Conservation (phyloP, 1,140 invertebrate species). For the Holotrichia oblita region DNA sequence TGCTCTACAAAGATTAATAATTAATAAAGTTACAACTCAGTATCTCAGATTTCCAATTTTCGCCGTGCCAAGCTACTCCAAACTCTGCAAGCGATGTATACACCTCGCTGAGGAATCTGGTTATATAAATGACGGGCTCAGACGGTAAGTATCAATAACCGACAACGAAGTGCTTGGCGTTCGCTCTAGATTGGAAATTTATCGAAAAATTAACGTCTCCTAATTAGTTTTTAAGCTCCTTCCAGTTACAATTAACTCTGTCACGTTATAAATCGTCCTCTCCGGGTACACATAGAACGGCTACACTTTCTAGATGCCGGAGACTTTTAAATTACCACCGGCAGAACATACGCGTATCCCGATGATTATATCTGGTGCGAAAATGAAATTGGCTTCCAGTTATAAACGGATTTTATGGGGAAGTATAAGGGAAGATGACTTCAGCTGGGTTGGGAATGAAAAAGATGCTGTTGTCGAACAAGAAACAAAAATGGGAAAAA, state of each 20-base stretch:
- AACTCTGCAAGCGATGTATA: background rate
- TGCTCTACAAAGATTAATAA: background rate
- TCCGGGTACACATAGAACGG: background rate
- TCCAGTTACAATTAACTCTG: constrained; percentile 9
- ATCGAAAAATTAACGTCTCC: constrained; percentile 27
- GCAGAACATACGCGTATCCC: background rate
- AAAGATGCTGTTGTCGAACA: background rate
- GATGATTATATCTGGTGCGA: background rate
- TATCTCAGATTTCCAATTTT: constrained; percentile 16
- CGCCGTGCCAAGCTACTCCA: background rate
- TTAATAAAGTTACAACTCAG: background rate
- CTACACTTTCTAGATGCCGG: background rate
- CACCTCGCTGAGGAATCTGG: background rate
- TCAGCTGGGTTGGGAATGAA: background rate
- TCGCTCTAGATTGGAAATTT: constrained; percentile 15
- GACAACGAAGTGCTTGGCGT: background rate
- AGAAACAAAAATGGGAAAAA: background rate
- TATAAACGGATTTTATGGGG: constrained; percentile 7
- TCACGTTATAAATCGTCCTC: constrained; percentile 8
- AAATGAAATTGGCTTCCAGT: background rate
- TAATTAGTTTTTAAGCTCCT: constrained; percentile 20
- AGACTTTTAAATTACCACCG: background rate
- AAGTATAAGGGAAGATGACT: background rate
- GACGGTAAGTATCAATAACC: background rate
- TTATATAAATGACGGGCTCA: background rate